Evolutionary conservation across 1,140 invertebrate species (phyloP).

Genomic region (Euwallacea fornicatus): DNA sequence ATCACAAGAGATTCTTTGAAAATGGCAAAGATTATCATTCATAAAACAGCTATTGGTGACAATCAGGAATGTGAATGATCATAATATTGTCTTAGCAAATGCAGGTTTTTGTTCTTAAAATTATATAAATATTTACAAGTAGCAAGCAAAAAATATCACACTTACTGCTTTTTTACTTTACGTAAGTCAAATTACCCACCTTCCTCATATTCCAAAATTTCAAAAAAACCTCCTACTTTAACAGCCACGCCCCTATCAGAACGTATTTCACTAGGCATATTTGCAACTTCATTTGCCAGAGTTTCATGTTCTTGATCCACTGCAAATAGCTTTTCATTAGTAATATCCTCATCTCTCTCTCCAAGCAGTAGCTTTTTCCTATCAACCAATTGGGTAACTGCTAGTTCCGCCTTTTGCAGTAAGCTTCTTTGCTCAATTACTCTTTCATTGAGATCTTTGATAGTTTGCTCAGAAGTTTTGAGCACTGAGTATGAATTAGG

Average conservation of each 20-base stretch:
- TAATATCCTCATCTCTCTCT: conserved; percentile 18
- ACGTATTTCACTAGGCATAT: conserved; percentile 42
- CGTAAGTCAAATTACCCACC: background rate
- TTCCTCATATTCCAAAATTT: conserved; percentile 47
- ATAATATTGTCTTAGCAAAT: background rate
- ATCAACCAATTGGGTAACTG: conserved; percentile 39
- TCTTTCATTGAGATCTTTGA: conserved; percentile 32
- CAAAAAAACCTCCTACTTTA: conserved; percentile 44
- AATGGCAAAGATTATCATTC: too few species aligned
- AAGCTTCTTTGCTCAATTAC: conserved; percentile 35
- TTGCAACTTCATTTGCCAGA: conserved; percentile 10
- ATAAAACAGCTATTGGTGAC: too few species aligned
- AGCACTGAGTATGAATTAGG: conserved; percentile 41
- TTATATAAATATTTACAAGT: background rate
- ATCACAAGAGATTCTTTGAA: too few species aligned
- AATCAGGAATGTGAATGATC: too few species aligned
- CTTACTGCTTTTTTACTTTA: too few species aligned
- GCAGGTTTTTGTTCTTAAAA: background rate
- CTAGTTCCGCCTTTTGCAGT: conserved; percentile 35
- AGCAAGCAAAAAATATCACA: too few species aligned
- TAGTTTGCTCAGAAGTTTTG: conserved; percentile 41
- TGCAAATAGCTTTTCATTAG: conserved; percentile 8
- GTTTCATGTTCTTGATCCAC: conserved; percentile 22
- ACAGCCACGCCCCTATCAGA: conserved; percentile 47
- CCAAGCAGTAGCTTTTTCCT: conserved; percentile 40